Evolutionary conservation across 1,140 invertebrate genomes (phyloP), one percentile per base, ranked within the genome.

Genomic region (Meloidogyne exigua): DNA sequence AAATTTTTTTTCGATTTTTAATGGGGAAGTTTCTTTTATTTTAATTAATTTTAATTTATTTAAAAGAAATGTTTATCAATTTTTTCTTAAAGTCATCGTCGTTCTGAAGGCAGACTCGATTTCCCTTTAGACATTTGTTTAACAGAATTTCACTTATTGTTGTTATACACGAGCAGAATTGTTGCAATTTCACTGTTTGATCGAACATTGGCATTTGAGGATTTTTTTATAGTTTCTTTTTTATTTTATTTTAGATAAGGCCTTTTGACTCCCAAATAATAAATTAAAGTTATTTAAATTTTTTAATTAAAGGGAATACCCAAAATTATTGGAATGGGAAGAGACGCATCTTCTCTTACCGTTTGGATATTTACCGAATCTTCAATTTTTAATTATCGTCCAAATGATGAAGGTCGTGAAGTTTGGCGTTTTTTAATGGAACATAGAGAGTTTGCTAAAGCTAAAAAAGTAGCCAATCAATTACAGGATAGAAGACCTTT

Each of bases 381-480:
- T n/a, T 28, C 36, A 2, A 70, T 82, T 25, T 76, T 83, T 63
- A 75, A 65, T 7, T 82, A 83, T 49, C 64, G 76, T 13, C 80
- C 80, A 36, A 62, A 62, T 32, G 76, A 83, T 26, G 80, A 82
- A 67, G 68, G 76, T n/a, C 39, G 80, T 80, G 79, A 65, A 26
- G 81, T 82, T 68, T 82, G 80, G 80, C 64, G 77, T 57, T 62
- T 71, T 26, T 83, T 75, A 2, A 28, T 82, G 32, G 78, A 81
- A 39, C 42, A 57, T n/a, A 70, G 68, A 26, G 81, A 82, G 21
- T 82, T 83, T 74, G 71, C 25, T 2, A 81, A 83, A 68, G 80
- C 80, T 2, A 49, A 67, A 62, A 76, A 76, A 15, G 44, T 82
- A n/a, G 76, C 80, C 15, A 75, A 75, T 23, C 72, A 62, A 76